Base-by-base conservation (phyloP, 2,888 invertebrate genomes). In the Drosophila mayaguana region DNA sequence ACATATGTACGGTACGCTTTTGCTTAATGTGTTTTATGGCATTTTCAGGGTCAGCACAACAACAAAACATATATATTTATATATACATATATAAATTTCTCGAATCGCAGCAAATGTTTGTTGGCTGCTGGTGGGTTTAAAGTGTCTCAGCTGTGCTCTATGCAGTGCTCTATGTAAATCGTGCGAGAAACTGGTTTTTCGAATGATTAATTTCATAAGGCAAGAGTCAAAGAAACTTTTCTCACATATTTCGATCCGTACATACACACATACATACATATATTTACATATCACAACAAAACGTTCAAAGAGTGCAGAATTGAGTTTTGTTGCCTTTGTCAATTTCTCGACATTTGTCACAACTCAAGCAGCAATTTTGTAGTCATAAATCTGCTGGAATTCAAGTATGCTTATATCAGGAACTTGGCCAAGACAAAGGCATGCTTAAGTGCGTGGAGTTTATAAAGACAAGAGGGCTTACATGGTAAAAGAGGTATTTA, bases 1-100 rank as follows among this genome's bases (percentile, higher is more conserved):
- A 67, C 48, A 78, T 78, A 72, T 78, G 64, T 72, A 67, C 69
- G 71, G 67, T 70, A 78, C 80, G 77, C 64, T 83, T 77, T 87
- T 75, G 88, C 71, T 89, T 89, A 89, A 87, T 87, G 78, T 87
- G 84, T 86, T 86, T 89, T 86, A 86, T 89, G 89, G 86, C 80
- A 79, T 50, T 78, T 87, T 86, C 86, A 86, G 89, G 86, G 86
- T 89, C 89, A 81, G 54, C 61, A 61, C 64, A 78, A 78, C 69
- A 55, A 12, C 18, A 34, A 22, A 32, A 25, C 3, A 56, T 32
- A 22, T 34, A 34, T 11, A 34, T 34, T 20, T 56, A 7, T 12
- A 22, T n/a, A 56, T 8, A 22, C 22, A 36, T 59, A 48, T 59
- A 78, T 70, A 73, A 70, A 78, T 75, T 66, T 88, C 70, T 71